These are phyloP conservation scores for Triplophysa rosa DNA, from an alignment of 2,113 vertebrate genomes.

Conservation along the genomic window DNA sequence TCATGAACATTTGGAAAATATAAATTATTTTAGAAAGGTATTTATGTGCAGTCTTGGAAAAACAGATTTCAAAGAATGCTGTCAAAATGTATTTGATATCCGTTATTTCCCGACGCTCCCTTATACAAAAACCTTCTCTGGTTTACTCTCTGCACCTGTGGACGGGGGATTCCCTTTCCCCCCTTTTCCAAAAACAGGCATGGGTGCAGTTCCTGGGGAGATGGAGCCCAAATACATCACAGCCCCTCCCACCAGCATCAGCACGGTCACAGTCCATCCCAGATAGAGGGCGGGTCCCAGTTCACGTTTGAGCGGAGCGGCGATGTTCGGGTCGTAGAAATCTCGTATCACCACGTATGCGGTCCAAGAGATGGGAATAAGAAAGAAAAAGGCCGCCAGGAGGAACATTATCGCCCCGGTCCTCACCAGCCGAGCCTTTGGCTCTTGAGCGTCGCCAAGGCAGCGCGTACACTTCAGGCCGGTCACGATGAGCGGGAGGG, in stretches of 20 bases:
- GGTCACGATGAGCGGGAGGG: slow-evolving; percentile 72
- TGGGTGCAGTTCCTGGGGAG: slow-evolving; percentile 46
- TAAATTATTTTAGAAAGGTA: not conserved
- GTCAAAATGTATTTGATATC: not conserved
- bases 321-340: slow-evolving; percentile 71
- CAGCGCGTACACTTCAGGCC: slow-evolving; percentile 85
- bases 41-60: too few relatives aligned
- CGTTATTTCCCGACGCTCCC: not conserved
- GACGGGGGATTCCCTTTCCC: slow-evolving; percentile 45
- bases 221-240: slow-evolving; percentile 67
- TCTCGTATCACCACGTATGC: slow-evolving; percentile 67
- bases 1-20: too few relatives aligned
- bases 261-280: slow-evolving; percentile 68
- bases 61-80: too few relatives aligned
- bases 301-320: slow-evolving; percentile 72
- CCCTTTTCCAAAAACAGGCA: slow-evolving; percentile 53
- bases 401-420: slow-evolving; percentile 67
- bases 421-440: slow-evolving; percentile 74
- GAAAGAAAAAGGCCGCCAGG: slow-evolving; percentile 64
- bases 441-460: slow-evolving; percentile 68
- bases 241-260: slow-evolving; percentile 70
- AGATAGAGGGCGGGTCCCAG: slow-evolving; percentile 73
- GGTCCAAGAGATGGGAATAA: slow-evolving; percentile 71
- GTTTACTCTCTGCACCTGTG: slow-evolving; percentile 57
- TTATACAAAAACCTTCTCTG: slow-evolving; percentile 74